Percentiles rank a stretch among this genome's conserved stretches.
These are phyloP conservation scores for Ia io DNA, from an alignment of 2,113 vertebrate genomes.

Conservation along the genomic window DNA sequence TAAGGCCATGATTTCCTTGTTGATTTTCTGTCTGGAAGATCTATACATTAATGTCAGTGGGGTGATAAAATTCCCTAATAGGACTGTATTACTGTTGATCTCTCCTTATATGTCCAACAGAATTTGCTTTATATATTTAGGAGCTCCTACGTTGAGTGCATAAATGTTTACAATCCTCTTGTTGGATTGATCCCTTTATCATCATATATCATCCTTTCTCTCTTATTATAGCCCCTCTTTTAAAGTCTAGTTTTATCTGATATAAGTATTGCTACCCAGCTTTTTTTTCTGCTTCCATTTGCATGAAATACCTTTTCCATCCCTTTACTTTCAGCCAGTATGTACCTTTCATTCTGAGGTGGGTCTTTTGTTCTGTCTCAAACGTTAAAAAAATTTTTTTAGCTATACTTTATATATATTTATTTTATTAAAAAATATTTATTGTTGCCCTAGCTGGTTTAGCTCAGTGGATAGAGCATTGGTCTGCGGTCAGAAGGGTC, in stretches of 20 bases:
- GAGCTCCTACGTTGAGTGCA: background rate
- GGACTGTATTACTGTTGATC: background rate
- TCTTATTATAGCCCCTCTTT: background rate
- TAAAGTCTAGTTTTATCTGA: background rate
- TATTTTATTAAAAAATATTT: no score
- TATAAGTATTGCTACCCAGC: background rate
- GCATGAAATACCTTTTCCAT: background rate
- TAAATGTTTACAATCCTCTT: background rate
- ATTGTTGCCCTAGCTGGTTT: no score
- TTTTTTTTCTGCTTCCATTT: background rate
- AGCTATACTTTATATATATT: no score
- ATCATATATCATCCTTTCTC: background rate
- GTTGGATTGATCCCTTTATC: background rate
- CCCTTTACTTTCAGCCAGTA: background rate
- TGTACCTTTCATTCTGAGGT: background rate
- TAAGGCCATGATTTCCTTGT: background rate
- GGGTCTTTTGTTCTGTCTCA: background rate
- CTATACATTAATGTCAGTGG: background rate
- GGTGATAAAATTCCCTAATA: background rate
- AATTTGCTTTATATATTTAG: background rate
- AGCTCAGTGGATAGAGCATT: no score
- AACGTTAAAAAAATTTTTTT: no score
- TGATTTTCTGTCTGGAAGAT: background rate
- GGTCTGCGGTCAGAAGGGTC: no score
- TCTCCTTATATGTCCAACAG: background rate